Percentiles rank a stretch among this genome's conserved stretches.
phyloP scores from a whole-genome alignment of 2,113 vertebrate species.

The Dissostichus mawsoni region DNA sequence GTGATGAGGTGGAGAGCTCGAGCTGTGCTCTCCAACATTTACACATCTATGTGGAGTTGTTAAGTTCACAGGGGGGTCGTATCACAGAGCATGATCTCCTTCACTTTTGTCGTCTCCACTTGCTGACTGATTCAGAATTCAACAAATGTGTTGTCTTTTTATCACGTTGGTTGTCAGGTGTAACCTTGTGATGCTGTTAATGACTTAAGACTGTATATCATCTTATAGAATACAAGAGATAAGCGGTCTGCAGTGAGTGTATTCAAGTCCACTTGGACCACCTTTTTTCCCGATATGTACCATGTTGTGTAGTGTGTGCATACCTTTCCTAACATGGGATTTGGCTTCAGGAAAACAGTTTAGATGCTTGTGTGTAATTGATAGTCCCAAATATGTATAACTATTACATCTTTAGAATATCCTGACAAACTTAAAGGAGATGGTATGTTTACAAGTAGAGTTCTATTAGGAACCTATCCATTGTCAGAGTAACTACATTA shows the following conservation, averaged over 20 bases:
- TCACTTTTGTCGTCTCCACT: neutral
- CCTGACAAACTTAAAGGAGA: too few relatives aligned
- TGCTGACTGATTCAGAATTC: neutral
- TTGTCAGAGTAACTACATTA: too few relatives aligned
- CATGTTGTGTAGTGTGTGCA: neutral
- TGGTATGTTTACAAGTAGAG: too few relatives aligned
- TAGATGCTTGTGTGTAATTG: neutral
- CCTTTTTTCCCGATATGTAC: neutral
- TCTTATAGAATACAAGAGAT: neutral
- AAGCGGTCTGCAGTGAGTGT: neutral
- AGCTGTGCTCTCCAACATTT: neutral
- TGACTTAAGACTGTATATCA: neutral
- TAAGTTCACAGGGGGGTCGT: neutral
- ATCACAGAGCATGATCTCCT: neutral
- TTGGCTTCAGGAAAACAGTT: neutral
- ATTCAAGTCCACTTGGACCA: rapidly evolving
- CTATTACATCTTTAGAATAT: neutral
- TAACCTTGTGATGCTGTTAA: neutral
- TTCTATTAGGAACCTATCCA: too few relatives aligned
- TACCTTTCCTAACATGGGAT: neutral
- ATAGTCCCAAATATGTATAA: neutral
- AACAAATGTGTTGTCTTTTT: too few relatives aligned
- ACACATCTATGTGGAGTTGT: neutral
- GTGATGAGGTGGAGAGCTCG: neutral
- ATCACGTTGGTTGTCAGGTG: neutral